phyloP scores from a whole-genome alignment of 1,140 invertebrate genomes.

The Mactra quadrangularis region DNA sequence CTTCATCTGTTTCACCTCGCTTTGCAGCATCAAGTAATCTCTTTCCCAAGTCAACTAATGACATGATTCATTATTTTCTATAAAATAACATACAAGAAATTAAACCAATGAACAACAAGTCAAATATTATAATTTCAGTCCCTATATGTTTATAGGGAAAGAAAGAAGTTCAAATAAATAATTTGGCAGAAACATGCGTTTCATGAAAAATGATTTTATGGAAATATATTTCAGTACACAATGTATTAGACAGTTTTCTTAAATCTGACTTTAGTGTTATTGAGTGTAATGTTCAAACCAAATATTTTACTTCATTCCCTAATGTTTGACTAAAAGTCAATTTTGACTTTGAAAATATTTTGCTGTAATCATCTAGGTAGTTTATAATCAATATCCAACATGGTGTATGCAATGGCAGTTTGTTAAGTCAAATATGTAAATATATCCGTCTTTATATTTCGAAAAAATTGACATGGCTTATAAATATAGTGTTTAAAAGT shows the following conservation, averaged over 20 bases:
- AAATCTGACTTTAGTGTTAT: too few relatives aligned
- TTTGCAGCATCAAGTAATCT: conserved; percentile 90
- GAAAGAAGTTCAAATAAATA: not conserved
- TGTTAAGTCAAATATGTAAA: too few relatives aligned
- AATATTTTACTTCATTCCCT: too few relatives aligned
- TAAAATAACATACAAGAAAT: not conserved
- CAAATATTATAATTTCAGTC: not conserved
- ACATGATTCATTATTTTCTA: conserved; percentile 69
- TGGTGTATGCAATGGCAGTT: too few relatives aligned
- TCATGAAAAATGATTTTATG: not conserved
- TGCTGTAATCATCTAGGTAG: too few relatives aligned
- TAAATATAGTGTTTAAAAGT: too few relatives aligned
- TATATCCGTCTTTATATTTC: too few relatives aligned
- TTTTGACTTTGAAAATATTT: too few relatives aligned
- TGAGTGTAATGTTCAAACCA: too few relatives aligned
- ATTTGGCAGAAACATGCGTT: not conserved
- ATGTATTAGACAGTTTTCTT: not conserved
- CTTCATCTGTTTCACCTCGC: conserved; percentile 90
- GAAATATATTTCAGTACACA: not conserved
- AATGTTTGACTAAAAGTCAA: too few relatives aligned
- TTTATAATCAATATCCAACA: too few relatives aligned
- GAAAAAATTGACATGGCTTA: too few relatives aligned
- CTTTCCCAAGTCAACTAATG: conserved; percentile 91
- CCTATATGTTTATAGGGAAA: not conserved
- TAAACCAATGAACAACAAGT: not conserved